Conservation (phyloP, 35 echinoderm and acorn worm species). For the Heliocidaris tuberculata region DNA sequence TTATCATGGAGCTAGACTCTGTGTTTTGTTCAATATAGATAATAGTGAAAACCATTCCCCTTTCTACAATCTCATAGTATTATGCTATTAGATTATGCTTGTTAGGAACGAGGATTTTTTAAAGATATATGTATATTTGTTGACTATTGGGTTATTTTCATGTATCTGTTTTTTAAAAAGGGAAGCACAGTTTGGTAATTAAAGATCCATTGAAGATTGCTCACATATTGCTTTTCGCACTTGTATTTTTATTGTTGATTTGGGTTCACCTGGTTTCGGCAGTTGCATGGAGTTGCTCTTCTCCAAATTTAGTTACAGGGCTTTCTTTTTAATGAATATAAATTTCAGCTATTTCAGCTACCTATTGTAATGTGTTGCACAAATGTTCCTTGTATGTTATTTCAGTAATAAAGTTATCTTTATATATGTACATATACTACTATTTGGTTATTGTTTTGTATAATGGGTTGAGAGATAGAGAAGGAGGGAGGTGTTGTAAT, state of each 20-base stretch:
- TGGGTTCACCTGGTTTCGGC: background rate
- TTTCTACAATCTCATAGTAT: background rate
- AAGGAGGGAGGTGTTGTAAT: too few relatives aligned
- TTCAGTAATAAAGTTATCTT: background rate
- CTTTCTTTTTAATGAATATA: background rate
- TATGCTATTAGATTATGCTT: background rate
- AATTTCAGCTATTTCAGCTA: background rate
- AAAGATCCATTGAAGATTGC: background rate
- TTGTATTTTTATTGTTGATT: background rate
- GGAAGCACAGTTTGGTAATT: background rate
- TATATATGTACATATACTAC: background rate
- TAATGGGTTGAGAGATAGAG: too few relatives aligned
- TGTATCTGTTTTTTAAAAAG: background rate
- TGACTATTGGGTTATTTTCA: background rate
- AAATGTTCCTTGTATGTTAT: constrained; percentile 4
- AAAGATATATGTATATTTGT: constrained; percentile 1
- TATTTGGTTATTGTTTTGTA: background rate
- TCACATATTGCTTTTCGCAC: background rate
- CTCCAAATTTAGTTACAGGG: too few relatives aligned
- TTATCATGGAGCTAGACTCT: background rate
- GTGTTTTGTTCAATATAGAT: background rate
- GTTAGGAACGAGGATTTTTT: background rate
- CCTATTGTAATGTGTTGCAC: background rate
- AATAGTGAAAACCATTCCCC: background rate
- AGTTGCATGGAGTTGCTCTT: too few relatives aligned